Evolutionary conservation across 2,113 vertebrate genomes (phyloP).

Genomic region (Myotis lucifugus): DNA sequence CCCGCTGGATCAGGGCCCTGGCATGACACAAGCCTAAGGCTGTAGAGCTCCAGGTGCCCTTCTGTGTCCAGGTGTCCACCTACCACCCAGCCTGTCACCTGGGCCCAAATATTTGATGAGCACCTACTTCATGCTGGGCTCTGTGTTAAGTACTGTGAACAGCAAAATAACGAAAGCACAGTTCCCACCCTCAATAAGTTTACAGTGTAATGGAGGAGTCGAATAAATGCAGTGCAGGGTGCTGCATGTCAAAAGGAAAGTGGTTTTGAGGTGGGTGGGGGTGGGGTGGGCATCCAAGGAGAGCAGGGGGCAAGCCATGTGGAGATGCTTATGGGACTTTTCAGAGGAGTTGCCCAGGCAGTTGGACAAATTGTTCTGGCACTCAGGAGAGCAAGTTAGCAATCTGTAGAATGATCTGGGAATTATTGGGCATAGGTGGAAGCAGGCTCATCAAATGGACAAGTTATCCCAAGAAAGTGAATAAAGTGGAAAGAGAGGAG

Average conservation of each 20-base stretch:
- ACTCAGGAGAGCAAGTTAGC: not conserved
- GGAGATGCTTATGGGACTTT: not conserved
- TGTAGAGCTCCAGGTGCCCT: not conserved
- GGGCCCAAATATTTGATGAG: not conserved
- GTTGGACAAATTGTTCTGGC: not conserved
- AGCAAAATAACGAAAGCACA: not conserved
- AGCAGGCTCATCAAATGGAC: not conserved
- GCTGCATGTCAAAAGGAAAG: not conserved
- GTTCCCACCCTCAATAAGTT: not conserved
- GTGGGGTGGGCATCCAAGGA: not conserved
- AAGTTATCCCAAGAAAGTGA: not conserved
- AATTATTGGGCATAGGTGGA: not conserved
- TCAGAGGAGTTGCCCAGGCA: not conserved
- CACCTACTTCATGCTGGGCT: not conserved
- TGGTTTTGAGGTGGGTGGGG: not conserved
- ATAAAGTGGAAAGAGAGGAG: not conserved
- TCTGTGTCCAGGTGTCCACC: not conserved
- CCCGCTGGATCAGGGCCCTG: not conserved
- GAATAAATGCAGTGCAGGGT: not conserved
- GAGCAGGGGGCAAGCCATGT: not conserved
- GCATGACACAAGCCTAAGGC: not conserved
- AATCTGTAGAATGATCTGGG: not conserved
- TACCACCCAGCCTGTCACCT: not conserved
- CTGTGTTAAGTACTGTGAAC: not conserved
- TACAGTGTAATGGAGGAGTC: not conserved